A percentile compares a stretch with the other conserved stretches of the same genome.
Conservation (phyloP, 2,113 vertebrate species). For the Oceanites oceanicus region DNA sequence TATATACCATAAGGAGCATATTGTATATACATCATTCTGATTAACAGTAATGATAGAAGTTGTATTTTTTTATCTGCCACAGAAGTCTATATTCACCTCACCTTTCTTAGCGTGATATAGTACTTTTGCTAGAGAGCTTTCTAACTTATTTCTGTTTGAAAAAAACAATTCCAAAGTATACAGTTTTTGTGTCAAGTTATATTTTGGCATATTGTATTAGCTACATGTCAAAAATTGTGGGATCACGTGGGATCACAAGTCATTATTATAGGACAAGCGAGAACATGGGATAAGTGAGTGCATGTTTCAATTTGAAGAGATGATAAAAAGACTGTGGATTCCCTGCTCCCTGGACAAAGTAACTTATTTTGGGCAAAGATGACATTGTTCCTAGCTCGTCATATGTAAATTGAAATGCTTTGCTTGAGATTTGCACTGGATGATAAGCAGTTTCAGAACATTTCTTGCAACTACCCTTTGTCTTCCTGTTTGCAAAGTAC, state of each 20-base stretch:
- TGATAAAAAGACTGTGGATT: not conserved
- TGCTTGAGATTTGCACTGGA: not conserved
- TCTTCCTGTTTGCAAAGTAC: not conserved
- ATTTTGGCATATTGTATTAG: not conserved
- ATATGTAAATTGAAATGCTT: not conserved
- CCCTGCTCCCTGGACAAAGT: not conserved
- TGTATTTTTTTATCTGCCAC: not conserved
- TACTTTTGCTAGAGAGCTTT: not conserved
- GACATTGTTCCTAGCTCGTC: not conserved
- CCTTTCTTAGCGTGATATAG: not conserved
- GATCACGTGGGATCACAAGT: not conserved
- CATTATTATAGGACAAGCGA: not conserved
- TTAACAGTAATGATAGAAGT: not conserved
- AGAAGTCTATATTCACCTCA: not conserved
- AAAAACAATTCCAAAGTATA: not conserved
- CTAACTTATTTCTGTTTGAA: not conserved
- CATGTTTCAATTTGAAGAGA: not conserved
- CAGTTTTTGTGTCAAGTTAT: not conserved
- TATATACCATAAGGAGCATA: not conserved
- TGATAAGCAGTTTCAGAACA: not conserved
- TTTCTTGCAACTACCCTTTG: not conserved
- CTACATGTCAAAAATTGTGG: not conserved
- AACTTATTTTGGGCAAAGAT: not conserved
- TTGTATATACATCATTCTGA: not conserved
- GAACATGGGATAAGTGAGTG: not conserved